A percentile compares a stretch with the other conserved stretches of the same genome.
Evolutionary conservation across 2,888 invertebrate species (phyloP).

Genomic region (Agrochola litura): DNA sequence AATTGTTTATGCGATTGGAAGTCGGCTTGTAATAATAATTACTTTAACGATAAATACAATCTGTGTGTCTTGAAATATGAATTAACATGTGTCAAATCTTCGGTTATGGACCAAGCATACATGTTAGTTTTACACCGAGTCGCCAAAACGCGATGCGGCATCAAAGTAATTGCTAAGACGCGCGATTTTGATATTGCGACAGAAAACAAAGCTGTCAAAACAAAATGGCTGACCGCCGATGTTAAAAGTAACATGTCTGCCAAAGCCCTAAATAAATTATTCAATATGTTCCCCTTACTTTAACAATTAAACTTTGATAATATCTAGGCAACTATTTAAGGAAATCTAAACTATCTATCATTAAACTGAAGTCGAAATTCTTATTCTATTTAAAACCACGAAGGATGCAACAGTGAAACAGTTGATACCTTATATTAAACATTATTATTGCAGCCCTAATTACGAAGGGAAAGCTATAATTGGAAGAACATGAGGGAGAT

Average conservation of each 20-base stretch:
- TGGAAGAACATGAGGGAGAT: constrained; percentile 13
- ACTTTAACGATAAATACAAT: constrained; percentile 14
- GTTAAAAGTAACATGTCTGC: background rate
- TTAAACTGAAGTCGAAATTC: constrained; percentile 24
- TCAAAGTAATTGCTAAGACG: too few species aligned
- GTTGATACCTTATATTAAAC: constrained; percentile 4
- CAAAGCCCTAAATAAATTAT: background rate
- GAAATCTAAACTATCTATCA: background rate
- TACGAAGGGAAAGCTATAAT: background rate
- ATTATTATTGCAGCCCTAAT: constrained; percentile 1
- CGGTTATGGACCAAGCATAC: background rate
- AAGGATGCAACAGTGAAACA: constrained; percentile 36
- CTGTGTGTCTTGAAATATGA: constrained; percentile 16
- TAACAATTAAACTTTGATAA: constrained; percentile 16
- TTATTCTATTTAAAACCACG: constrained; percentile 21
- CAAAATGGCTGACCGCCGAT: background rate
- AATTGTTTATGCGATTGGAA: background rate
- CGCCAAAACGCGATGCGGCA: background rate
- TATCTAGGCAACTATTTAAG: constrained; percentile 4
- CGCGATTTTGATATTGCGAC: background rate
- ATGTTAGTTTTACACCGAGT: constrained; percentile 3
- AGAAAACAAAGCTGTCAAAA: background rate
- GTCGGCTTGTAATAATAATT: constrained; percentile 19
- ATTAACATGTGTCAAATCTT: constrained; percentile 13
- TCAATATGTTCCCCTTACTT: background rate